Conservation (phyloP, 2,888 invertebrate species). For the Thyatira batis region DNA sequence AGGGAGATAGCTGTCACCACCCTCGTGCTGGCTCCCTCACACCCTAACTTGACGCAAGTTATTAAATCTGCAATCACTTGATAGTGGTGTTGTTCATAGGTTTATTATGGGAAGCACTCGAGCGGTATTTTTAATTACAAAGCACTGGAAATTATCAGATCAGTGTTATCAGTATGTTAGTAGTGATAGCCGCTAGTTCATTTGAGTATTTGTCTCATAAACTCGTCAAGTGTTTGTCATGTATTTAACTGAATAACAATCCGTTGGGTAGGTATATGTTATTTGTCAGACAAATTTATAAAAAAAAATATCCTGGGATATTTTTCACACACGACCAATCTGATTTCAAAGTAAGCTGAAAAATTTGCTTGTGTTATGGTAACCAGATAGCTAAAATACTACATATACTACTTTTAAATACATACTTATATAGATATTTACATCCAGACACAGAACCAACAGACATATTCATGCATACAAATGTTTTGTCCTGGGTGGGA, state of each 20-base stretch:
- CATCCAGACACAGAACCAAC: no score
- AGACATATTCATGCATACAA: no score
- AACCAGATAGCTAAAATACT: no score
- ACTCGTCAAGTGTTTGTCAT: background rate
- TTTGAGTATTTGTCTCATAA: background rate
- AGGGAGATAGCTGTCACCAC: conserved; percentile 37
- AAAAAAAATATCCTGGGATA: no score
- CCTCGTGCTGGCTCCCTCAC: conserved; percentile 37
- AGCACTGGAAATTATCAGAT: conserved; percentile 12
- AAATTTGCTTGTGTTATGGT: no score
- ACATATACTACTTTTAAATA: no score
- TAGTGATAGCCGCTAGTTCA: background rate
- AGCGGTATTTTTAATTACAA: conserved; percentile 58
- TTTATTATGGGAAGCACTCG: conserved; percentile 65
- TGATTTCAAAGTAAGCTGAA: no score
- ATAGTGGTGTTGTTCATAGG: conserved; percentile 66
- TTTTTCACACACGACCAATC: no score
- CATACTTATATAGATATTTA: no score
- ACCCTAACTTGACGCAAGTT: conserved; percentile 57
- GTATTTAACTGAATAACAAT: background rate
- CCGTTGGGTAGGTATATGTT: no score
- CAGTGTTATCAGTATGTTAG: background rate
- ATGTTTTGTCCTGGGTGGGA: no score
- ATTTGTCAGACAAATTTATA: no score
- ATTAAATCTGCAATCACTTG: conserved; percentile 76